Base-by-base conservation (phyloP, 2,113 vertebrate species). In the Paradoxurus hermaphroditus region DNA sequence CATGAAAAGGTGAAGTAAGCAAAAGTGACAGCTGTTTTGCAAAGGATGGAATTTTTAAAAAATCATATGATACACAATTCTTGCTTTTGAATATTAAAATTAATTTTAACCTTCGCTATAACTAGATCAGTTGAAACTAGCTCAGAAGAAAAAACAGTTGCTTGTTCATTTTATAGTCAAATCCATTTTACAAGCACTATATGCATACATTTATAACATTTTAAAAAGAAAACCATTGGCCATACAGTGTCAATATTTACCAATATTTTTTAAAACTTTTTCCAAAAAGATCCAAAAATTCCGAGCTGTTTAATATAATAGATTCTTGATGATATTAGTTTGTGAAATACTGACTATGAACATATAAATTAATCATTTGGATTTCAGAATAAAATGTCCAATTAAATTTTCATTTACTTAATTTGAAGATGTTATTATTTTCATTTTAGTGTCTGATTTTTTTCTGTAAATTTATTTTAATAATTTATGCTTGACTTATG, bases 331-430 rank as follows among this genome's bases (percentile, higher is more conserved):
- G 27, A 1, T 77, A 77, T 70, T 63, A 34, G 7, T 85, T 75
- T 84, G 18, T 70, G 51, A 75, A 93, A 82, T 93, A 85, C 85
- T 86, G 68, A 91, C 91, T 77, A 59, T 89, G 16, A 91, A 18
- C 4, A 18, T 83, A 34, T 31, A 46, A 63, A 39, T 63, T 90
- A 93, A 68, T 90, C 7, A 63, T 84, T 78, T 65, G 49, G 56
- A 79, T 91, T 86, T 92, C 63, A 75, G 53, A 68, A 94, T 34
- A 73, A 59, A 88, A 77, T 65, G 25, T n/a, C 4, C 41, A 84
- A 59, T 39, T 72, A 39, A 49, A 67, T 78, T 90, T 86, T 65
- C 27, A 92, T 68, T 92, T 85, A 49, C 7, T 21, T 39, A 86
- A 62, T 88, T 95, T 25, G 29, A 91, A 78, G 49, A 21, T 15